Evolutionary conservation across 1,140 invertebrate genomes (phyloP).

Genomic region (Ceratitis capitata): DNA sequence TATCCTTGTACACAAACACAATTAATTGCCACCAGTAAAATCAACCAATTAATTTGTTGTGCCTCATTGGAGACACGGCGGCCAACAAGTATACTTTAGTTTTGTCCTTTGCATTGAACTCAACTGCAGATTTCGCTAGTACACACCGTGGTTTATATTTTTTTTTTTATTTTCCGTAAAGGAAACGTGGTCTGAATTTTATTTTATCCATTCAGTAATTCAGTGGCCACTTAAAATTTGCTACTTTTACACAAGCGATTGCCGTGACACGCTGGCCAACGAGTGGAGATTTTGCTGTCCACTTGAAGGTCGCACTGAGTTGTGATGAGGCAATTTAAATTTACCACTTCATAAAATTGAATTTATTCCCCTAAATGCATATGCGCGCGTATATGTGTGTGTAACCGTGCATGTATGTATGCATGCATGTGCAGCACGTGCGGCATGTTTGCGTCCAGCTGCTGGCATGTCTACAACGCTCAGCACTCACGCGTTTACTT

Average conservation of each 20-base stretch:
- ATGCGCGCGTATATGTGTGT: background rate
- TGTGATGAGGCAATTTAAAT: background rate
- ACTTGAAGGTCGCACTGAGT: too few species aligned
- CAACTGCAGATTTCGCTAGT: background rate
- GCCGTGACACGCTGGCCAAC: too few species aligned
- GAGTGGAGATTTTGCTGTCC: background rate
- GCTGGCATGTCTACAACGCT: background rate
- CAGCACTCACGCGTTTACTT: background rate
- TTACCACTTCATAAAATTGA: constrained; percentile 24
- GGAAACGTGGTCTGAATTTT: background rate
- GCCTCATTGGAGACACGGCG: background rate
- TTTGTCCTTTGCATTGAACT: background rate
- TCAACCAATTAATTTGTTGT: background rate
- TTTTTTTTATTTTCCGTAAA: too few species aligned
- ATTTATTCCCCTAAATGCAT: background rate
- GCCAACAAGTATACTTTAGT: background rate
- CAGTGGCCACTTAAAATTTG: background rate
- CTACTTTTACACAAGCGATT: too few species aligned
- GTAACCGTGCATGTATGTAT: background rate
- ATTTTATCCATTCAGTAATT: background rate
- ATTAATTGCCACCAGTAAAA: background rate
- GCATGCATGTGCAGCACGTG: background rate
- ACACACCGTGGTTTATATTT: background rate
- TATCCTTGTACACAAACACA: background rate
- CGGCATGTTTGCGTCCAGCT: background rate